Conservation (phyloP, 2,113 vertebrate genomes). For the Cephalopholis sonnerati region DNA sequence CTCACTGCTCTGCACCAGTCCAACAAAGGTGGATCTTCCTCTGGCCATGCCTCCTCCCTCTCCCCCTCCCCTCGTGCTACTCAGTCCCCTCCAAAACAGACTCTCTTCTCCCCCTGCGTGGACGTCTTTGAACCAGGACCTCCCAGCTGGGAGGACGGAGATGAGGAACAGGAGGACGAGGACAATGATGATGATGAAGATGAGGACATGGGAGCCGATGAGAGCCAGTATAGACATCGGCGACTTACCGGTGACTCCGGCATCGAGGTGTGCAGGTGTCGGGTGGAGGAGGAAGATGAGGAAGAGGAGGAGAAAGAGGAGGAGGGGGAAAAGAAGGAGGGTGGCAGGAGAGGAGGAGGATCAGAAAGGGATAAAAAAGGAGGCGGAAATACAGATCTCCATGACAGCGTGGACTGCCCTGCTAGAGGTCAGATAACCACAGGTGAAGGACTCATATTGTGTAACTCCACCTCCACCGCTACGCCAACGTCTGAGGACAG, state of each 20-base stretch:
- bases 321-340: conserved; percentile 39
- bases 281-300: conserved; percentile 74
- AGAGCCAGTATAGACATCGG: conserved; percentile 86
- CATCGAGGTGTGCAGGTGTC: conserved; percentile 90
- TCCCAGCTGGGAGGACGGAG: conserved; percentile 69
- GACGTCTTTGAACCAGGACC: conserved; percentile 83
- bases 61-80: conserved; percentile 72
- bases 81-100: conserved; percentile 78
- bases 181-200: conserved; percentile 70
- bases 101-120: conserved; percentile 86
- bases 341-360: conserved; percentile 14
- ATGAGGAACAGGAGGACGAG: conserved; percentile 52
- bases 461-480: conserved; percentile 50
- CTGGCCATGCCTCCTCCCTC: conserved; percentile 60
- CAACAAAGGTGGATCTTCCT: conserved; percentile 56
- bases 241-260: conserved; percentile 92
- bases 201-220: conserved; percentile 77
- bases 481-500: conserved; percentile 46
- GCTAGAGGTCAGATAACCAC: conserved; percentile 65
- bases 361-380: conserved; percentile 46
- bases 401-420: conserved; percentile 82
- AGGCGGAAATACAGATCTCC: conserved; percentile 53
- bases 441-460: conserved; percentile 57
- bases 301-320: conserved; percentile 62
- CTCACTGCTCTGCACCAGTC: conserved; percentile 61